These are phyloP conservation scores for Ambastaia sidthimunki DNA, from an alignment of 2,797 vertebrate species.

Conservation along the genomic window DNA sequence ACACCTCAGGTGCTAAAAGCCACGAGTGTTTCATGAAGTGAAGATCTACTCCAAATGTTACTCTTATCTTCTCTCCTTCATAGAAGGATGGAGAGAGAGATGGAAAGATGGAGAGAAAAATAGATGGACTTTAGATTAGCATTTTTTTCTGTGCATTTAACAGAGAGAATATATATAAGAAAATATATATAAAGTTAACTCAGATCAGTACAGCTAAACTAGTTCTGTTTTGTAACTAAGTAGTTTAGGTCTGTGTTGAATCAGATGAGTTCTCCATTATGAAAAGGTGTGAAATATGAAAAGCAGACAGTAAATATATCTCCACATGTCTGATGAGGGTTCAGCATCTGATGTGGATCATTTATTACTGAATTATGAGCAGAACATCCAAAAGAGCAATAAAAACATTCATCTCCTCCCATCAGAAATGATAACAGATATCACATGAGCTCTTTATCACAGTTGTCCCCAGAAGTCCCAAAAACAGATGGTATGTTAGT, in stretches of 20 bases:
- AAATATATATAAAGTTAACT: background rate
- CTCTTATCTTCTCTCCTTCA: conserved; percentile 38
- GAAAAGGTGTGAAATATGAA: conserved; percentile 41
- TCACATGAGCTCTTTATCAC: conserved; percentile 51
- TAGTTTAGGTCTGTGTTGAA: too few relatives aligned
- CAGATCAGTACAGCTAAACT: background rate
- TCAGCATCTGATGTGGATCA: conserved; percentile 41
- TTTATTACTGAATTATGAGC: conserved; percentile 48
- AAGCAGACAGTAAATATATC: conserved; percentile 28
- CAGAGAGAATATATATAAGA: background rate
- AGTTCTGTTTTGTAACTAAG: background rate
- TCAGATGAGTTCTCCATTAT: conserved; percentile 11
- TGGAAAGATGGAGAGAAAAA: background rate
- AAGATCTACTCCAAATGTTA: conserved; percentile 53
- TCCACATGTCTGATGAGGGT: conserved; percentile 51
- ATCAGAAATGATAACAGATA: conserved; percentile 54
- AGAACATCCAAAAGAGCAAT: conserved; percentile 29
- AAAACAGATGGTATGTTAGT: conserved; percentile 94
- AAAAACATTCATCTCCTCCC: conserved; percentile 50
- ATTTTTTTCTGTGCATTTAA: conserved; percentile 1
- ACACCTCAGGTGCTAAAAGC: conserved; percentile 73
- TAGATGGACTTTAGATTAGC: background rate
- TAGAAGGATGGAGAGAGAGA: background rate
- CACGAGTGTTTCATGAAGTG: conserved; percentile 57
- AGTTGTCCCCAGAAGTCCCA: conserved; percentile 79